phyloP scores from a whole-genome alignment of 2,888 invertebrate species.

The Chrysolina americana region DNA sequence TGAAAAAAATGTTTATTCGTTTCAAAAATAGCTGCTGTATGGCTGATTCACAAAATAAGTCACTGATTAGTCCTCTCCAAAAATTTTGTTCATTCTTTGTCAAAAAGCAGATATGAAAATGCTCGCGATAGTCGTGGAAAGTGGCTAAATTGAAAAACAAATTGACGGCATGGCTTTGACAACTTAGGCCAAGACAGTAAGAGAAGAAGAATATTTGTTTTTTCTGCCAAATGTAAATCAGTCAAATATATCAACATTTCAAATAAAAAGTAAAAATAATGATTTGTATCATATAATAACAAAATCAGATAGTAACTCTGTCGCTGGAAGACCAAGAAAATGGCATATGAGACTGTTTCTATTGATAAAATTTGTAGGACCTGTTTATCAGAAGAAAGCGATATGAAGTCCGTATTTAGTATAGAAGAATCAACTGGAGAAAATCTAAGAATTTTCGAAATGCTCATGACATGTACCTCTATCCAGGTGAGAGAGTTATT shows the following conservation, averaged over 20 bases:
- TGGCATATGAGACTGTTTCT: slow-evolving; percentile 59
- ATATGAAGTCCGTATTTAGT: slow-evolving; percentile 65
- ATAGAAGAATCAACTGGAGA: slow-evolving; percentile 62
- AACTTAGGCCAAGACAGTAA: too few relatives aligned
- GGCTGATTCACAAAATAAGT: too few relatives aligned
- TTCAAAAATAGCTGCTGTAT: too few relatives aligned
- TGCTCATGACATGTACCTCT: slow-evolving; percentile 66
- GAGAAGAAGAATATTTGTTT: neutral
- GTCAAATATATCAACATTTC: slow-evolving; percentile 11
- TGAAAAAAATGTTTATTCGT: too few relatives aligned
- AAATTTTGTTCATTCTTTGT: too few relatives aligned
- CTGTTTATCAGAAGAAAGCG: slow-evolving; percentile 64
- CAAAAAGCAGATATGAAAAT: too few relatives aligned
- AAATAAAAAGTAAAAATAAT: slow-evolving; percentile 13
- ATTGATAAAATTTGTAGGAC: slow-evolving; percentile 67
- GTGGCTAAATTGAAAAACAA: too few relatives aligned
- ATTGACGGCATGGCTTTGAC: too few relatives aligned
- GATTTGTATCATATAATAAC: neutral
- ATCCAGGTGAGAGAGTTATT: slow-evolving; percentile 60
- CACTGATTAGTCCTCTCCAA: too few relatives aligned
- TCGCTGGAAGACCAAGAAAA: slow-evolving; percentile 38
- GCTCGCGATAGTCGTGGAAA: too few relatives aligned
- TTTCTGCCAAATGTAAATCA: neutral
- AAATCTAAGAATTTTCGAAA: slow-evolving; percentile 62
- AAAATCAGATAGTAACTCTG: neutral